Evolutionary conservation across 2,113 vertebrate species (phyloP).

Genomic region (Nothobranchius furzeri): DNA sequence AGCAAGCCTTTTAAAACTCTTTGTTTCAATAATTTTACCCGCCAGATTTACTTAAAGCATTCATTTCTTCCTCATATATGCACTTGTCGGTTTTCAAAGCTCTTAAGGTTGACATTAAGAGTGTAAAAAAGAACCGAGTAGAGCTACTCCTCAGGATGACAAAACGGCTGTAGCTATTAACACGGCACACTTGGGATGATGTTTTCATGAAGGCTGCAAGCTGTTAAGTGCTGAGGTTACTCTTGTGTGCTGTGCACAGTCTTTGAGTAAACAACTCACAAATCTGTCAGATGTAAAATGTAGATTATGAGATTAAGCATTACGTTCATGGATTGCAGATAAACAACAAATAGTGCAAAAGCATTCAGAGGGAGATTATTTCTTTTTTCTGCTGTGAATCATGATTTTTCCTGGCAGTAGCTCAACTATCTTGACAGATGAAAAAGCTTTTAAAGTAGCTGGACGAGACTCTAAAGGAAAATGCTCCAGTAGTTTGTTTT

Average conservation of each 20-base stretch:
- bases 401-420: conserved; percentile 13
- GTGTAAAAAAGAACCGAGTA: neutral
- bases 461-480: conserved; percentile 1
- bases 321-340: conserved; percentile 9
- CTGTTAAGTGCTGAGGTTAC: conserved; percentile 22
- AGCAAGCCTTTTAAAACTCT: neutral
- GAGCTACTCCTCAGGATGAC: neutral
- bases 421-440: conserved; percentile 13
- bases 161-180: conserved; percentile 7
- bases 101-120: neutral
- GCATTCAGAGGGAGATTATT: conserved; percentile 7
- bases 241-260: conserved; percentile 7
- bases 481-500: conserved; percentile 5
- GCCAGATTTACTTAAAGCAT: neutral
- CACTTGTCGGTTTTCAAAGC: neutral
- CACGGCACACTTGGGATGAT: neutral
- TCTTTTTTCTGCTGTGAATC: conserved; percentile 13
- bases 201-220: conserved; percentile 25
- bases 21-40: conserved; percentile 5
- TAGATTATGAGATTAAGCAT: conserved; percentile 27
- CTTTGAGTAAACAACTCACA: conserved; percentile 35
- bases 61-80: neutral
- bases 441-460: conserved; percentile 8
- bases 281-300: conserved; percentile 42
- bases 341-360: conserved; percentile 9